Evolutionary conservation across 1,140 invertebrate species (phyloP).

Genomic region (Eriosoma lanigerum): DNA sequence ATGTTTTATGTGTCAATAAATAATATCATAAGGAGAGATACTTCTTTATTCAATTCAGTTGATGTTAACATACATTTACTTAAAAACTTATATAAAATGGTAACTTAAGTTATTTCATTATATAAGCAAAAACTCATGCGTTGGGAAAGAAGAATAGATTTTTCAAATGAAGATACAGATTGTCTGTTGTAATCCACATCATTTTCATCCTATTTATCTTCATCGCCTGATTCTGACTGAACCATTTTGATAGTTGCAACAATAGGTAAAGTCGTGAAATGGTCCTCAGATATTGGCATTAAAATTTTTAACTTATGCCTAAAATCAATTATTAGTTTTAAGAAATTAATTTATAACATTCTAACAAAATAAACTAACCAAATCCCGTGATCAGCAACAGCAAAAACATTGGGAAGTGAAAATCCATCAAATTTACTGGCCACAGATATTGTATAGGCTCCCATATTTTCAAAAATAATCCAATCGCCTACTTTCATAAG

Average conservation of each 20-base stretch:
- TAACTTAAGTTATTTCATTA: constrained; percentile 20
- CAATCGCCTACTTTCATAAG: constrained; percentile 79
- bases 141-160: not conserved
- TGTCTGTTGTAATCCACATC: not conserved
- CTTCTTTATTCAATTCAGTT: constrained; percentile 46
- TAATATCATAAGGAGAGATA: constrained; percentile 19
- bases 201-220: constrained; percentile 25
- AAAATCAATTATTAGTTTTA: not conserved
- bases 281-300: constrained; percentile 42
- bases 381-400: constrained; percentile 63
- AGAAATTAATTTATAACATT: not conserved
- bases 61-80: constrained; percentile 23
- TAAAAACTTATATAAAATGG: constrained; percentile 14
- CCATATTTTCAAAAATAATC: constrained; percentile 89
- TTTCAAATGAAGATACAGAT: constrained; percentile 38
- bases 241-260: constrained; percentile 43
- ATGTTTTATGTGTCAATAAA: constrained; percentile 12
- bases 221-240: constrained; percentile 6
- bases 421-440: constrained; percentile 91
- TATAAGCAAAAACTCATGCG: constrained; percentile 19
- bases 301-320: constrained; percentile 32
- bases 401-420: constrained; percentile 70
- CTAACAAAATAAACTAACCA: constrained; percentile 59
- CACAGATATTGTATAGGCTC: constrained; percentile 88
- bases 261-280: constrained; percentile 30